These are phyloP conservation scores for Cavia aperea DNA, from an alignment of 2,113 vertebrate species.

Conservation along the genomic window DNA sequence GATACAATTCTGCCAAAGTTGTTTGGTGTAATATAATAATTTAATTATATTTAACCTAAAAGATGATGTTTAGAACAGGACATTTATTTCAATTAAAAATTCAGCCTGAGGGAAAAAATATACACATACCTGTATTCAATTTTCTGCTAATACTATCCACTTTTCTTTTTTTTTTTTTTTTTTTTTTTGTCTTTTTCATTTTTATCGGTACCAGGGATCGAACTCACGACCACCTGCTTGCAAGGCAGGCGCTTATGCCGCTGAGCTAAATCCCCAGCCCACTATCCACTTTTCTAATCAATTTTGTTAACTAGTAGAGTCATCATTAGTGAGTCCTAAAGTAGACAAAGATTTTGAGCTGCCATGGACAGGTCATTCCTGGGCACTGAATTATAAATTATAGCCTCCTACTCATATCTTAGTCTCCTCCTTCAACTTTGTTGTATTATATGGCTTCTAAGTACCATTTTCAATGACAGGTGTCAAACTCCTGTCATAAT, in stretches of 20 bases:
- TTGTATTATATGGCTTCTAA: slow-evolving; percentile 74
- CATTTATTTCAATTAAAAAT: slow-evolving; percentile 56
- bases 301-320: slow-evolving; percentile 51
- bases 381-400: slow-evolving; percentile 73
- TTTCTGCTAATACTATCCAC: slow-evolving; percentile 25
- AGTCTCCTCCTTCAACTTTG: slow-evolving; percentile 59
- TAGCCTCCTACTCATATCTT: slow-evolving; percentile 58
- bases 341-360: slow-evolving; percentile 60
- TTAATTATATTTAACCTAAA: slow-evolving; percentile 62
- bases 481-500: slow-evolving; percentile 78
- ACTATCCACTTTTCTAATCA: slow-evolving; percentile 45
- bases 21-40: slow-evolving; percentile 66
- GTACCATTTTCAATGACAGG: slow-evolving; percentile 78
- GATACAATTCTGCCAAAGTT: slow-evolving; percentile 74
- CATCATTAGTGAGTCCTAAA: slow-evolving; percentile 51
- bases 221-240: too few species aligned
- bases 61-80: slow-evolving; percentile 58
- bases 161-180: not conserved
- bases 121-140: not conserved
- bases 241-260: too few species aligned
- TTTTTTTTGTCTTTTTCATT: too few species aligned
- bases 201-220: too few species aligned
- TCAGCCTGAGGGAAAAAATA: slow-evolving; percentile 39
- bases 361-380: slow-evolving; percentile 63
- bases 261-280: too few species aligned